phyloP scores from a whole-genome alignment of 2,113 vertebrate genomes.

The Protobothrops mucrosquamatus region DNA sequence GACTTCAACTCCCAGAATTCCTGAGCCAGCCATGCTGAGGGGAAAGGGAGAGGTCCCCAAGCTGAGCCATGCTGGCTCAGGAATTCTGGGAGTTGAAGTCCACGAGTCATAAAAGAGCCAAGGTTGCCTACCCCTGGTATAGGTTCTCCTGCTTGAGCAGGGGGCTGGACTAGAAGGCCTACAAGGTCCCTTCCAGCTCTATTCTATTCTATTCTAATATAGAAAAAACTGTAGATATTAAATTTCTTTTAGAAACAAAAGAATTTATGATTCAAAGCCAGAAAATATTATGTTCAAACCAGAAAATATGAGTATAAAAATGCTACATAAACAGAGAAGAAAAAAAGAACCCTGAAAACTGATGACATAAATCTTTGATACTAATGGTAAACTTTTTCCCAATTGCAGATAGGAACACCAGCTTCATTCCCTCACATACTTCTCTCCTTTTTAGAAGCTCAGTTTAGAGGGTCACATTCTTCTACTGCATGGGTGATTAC shows the following conservation, averaged over 20 bases:
- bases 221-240: not conserved
- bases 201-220: not conserved
- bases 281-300: not conserved
- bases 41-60: no score
- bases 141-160: no score
- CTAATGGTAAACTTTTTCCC: not conserved
- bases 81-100: no score
- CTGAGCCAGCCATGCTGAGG: no score
- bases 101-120: no score
- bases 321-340: not conserved
- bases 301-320: not conserved
- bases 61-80: no score
- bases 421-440: not conserved
- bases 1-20: no score
- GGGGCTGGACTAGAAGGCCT: no score
- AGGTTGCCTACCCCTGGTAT: no score
- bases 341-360: not conserved
- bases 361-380: not conserved
- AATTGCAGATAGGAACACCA: not conserved
- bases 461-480: not conserved
- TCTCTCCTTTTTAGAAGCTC: not conserved
- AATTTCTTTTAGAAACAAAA: not conserved
- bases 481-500: not conserved
- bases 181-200: no score
- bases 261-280: not conserved